Evolutionary conservation across 2,113 vertebrate genomes (phyloP).

Genomic region (Myrmecobius fasciatus): DNA sequence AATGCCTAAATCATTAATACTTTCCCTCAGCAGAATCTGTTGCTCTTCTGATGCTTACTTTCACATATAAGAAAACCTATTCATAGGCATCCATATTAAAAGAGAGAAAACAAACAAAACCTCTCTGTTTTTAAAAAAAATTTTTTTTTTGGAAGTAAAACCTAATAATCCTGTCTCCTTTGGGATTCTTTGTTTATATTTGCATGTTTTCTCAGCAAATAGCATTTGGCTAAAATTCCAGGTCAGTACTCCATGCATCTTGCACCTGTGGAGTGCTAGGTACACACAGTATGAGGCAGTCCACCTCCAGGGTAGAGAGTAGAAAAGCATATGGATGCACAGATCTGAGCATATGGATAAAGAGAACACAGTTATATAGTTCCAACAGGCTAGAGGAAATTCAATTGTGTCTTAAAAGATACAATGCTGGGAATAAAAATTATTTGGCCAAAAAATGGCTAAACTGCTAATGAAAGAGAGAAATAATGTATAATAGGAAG

Average conservation of each 20-base stretch:
- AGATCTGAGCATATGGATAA: background rate
- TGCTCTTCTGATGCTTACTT: background rate
- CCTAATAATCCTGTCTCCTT: background rate
- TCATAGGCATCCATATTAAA: background rate
- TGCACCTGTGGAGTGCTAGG: too few species aligned
- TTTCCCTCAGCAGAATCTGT: background rate
- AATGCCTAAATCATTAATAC: background rate
- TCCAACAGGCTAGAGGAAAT: background rate
- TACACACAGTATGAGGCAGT: accelerated
- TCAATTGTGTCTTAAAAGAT: background rate
- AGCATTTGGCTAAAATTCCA: background rate
- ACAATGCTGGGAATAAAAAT: background rate
- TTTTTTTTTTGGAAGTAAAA: background rate
- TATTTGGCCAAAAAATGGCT: background rate
- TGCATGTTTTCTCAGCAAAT: background rate
- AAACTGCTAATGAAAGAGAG: background rate
- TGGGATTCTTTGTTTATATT: background rate
- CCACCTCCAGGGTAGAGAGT: too few species aligned
- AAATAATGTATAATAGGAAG: background rate
- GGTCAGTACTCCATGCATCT: background rate
- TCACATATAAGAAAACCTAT: background rate
- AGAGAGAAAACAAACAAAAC: background rate
- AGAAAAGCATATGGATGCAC: background rate
- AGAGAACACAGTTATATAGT: background rate
- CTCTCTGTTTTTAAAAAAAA: background rate